Conservation (phyloP, 2,888 invertebrate genomes). For the Amphipyra tragopoginis region DNA sequence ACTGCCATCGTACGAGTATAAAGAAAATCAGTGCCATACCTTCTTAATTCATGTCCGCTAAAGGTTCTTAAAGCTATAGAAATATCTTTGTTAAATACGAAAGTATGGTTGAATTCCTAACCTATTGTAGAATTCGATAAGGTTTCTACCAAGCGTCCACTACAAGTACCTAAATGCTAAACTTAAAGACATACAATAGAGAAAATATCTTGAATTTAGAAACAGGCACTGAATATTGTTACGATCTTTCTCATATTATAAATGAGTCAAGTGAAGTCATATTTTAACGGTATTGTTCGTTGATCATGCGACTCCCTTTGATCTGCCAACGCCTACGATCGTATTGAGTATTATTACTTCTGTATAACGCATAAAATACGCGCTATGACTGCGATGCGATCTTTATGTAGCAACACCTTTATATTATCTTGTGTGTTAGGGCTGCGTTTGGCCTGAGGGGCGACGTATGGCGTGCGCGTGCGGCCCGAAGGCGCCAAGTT, state of each 20-base stretch:
- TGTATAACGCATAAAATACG: conserved; percentile 36
- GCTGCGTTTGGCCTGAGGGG: conserved; percentile 20
- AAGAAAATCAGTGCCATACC: too few relatives aligned
- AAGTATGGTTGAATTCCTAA: too few relatives aligned
- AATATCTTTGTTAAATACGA: too few relatives aligned
- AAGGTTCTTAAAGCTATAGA: too few relatives aligned
- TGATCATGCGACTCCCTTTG: conserved; percentile 38
- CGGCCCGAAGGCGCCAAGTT: conserved; percentile 43
- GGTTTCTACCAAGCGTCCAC: too few relatives aligned
- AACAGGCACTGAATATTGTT: conserved; percentile 40
- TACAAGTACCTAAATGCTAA: conserved; percentile 8
- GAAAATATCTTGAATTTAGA: conserved; percentile 29
- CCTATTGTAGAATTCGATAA: too few relatives aligned
- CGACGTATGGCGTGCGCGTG: conserved; percentile 48
- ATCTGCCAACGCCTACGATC: conserved; percentile 47
- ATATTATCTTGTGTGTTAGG: conserved; percentile 45
- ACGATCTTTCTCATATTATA: conserved; percentile 39
- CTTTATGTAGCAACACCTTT: conserved; percentile 51
- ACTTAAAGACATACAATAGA: conserved; percentile 24
- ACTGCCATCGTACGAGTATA: too few relatives aligned
- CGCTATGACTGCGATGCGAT: conserved; percentile 34
- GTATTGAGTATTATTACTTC: conserved; percentile 37
- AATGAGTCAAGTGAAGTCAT: conserved; percentile 36
- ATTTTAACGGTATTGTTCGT: conserved; percentile 40
- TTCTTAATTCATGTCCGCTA: too few relatives aligned